Conservation (phyloP, 2,797 vertebrate species). For the Pantherophis vulpinus region DNA sequence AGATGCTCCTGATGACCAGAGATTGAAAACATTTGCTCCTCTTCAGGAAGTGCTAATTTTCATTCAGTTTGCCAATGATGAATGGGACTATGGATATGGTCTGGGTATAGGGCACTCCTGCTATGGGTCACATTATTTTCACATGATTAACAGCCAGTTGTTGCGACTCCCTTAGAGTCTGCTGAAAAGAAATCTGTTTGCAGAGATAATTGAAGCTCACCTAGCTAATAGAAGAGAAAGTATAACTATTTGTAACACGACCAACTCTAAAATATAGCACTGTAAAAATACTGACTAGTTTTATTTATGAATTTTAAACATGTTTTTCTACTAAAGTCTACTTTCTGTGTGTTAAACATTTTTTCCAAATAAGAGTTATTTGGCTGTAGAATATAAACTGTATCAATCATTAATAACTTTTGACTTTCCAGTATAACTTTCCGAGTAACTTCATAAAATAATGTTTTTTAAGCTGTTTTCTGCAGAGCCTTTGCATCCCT, state of each 20-base stretch:
- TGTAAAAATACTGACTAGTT: not conserved
- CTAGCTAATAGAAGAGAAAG: slow-evolving; percentile 78
- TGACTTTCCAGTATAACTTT: not conserved
- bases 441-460: not conserved
- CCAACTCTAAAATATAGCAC: accelerated
- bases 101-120: slow-evolving; percentile 93
- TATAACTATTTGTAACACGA: slow-evolving; percentile 81
- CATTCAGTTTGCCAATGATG: slow-evolving; percentile 96
- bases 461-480: not conserved
- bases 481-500: not conserved
- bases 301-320: not conserved
- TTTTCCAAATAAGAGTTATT: slow-evolving; percentile 23
- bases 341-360: not conserved
- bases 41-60: slow-evolving; percentile 93
- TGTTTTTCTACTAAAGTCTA: accelerated
- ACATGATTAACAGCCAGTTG: slow-evolving; percentile 92
- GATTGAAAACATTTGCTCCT: slow-evolving; percentile 91
- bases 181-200: slow-evolving; percentile 86
- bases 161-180: slow-evolving; percentile 91
- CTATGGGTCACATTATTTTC: slow-evolving; percentile 93
- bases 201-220: slow-evolving; percentile 87
- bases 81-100: slow-evolving; percentile 95
- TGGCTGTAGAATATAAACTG: not conserved
- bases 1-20: slow-evolving; percentile 85
- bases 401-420: not conserved